Evolutionary conservation across 2,888 invertebrate genomes (phyloP).

Genomic region (Stramonita haemastoma): DNA sequence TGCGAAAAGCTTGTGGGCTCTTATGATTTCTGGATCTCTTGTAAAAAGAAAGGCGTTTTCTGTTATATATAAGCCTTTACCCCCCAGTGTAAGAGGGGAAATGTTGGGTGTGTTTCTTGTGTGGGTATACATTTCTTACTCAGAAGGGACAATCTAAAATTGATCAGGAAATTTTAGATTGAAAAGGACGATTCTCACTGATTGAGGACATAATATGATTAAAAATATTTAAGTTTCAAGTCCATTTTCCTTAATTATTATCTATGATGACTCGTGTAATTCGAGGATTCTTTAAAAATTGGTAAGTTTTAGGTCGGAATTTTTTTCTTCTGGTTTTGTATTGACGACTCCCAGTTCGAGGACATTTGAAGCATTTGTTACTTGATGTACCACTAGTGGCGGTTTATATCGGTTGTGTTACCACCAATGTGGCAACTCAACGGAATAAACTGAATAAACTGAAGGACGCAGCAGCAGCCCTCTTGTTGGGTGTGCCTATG

Average conservation of each 20-base stretch:
- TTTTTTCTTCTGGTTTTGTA: neutral
- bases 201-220: neutral
- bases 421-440: neutral
- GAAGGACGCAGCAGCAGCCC: neutral
- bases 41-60: neutral
- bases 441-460: neutral
- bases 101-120: neutral
- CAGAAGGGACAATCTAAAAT: neutral
- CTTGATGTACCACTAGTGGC: neutral
- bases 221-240: neutral
- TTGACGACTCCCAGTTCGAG: neutral
- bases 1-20: neutral
- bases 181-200: neutral
- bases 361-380: neutral
- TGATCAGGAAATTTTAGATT: neutral
- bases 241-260: neutral
- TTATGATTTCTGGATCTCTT: neutral
- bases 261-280: neutral
- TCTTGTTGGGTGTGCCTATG: neutral
- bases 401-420: slow-evolving; percentile 3
- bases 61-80: neutral
- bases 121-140: neutral
- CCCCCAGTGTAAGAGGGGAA: neutral
- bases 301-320: neutral
- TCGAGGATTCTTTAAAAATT: neutral